Evolutionary conservation across 2,888 invertebrate species (phyloP).

Genomic region (Drosophila neutralis): DNA sequence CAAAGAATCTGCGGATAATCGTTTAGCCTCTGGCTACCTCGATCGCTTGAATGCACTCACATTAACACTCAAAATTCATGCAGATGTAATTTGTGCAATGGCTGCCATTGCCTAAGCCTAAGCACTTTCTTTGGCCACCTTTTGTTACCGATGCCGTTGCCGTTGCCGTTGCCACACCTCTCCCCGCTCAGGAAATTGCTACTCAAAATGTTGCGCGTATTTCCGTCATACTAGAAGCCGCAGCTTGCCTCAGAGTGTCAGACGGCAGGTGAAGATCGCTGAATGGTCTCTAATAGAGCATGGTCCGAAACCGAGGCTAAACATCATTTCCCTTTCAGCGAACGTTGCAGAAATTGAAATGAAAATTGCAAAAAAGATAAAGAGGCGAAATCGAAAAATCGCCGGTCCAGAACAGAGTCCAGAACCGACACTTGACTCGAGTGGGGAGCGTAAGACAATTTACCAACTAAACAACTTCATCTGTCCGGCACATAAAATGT

Average conservation of each 20-base stretch:
- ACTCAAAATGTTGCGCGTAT: slow-evolving; percentile 72
- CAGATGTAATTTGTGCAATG: slow-evolving; percentile 42
- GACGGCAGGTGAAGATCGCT: slow-evolving; percentile 51
- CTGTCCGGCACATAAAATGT: slow-evolving; percentile 68
- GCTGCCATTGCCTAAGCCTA: slow-evolving; percentile 28
- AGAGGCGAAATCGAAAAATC: slow-evolving; percentile 47
- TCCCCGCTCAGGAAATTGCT: slow-evolving; percentile 64
- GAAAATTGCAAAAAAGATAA: slow-evolving; percentile 68
- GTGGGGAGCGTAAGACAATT: slow-evolving; percentile 63
- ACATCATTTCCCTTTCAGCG: slow-evolving; percentile 79
- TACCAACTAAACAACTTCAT: slow-evolving; percentile 79
- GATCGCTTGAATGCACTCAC: slow-evolving; percentile 51
- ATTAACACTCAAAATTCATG: slow-evolving; percentile 30
- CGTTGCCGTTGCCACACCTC: neutral
- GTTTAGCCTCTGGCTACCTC: slow-evolving; percentile 7
- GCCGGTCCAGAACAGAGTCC: slow-evolving; percentile 26
- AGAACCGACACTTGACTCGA: slow-evolving; percentile 34
- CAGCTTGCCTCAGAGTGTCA: slow-evolving; percentile 48
- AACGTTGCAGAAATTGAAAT: slow-evolving; percentile 74
- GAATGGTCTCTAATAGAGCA: slow-evolving; percentile 69
- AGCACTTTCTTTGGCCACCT: slow-evolving; percentile 27
- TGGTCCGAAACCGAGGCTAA: slow-evolving; percentile 40
- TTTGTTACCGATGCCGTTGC: slow-evolving; percentile 7
- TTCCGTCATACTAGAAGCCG: slow-evolving; percentile 65
- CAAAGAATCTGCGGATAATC: slow-evolving; percentile 11